These are phyloP conservation scores for Notospermus geniculatus DNA, from an alignment of 1,140 invertebrate species.

Conservation along the genomic window DNA sequence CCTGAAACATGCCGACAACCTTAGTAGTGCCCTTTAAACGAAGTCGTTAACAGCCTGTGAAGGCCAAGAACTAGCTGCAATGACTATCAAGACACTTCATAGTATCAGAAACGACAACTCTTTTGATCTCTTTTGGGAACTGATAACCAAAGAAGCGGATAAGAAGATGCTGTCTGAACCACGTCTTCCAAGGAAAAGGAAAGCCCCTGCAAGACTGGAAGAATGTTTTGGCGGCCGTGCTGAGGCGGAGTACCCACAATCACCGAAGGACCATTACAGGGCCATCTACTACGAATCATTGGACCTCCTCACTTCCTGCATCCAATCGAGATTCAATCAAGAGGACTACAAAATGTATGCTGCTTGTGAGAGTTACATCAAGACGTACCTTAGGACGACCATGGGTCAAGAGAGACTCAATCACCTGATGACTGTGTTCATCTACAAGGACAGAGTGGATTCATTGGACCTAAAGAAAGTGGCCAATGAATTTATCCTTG, in stretches of 20 bases:
- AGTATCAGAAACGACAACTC: not conserved
- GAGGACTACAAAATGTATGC: not conserved
- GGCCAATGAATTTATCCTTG: too few species aligned
- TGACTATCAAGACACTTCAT: not conserved
- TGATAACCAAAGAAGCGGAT: not conserved
- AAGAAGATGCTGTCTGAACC: not conserved
- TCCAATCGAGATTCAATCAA: not conserved
- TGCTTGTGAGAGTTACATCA: not conserved
- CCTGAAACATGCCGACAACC: not conserved
- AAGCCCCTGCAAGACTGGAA: not conserved
- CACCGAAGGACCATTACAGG: not conserved
- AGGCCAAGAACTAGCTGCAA: not conserved
- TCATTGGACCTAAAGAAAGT: too few species aligned
- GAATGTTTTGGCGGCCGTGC: not conserved
- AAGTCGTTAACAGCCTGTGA: not conserved
- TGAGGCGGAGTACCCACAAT: not conserved
- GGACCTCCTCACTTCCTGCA: not conserved
- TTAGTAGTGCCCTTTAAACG: not conserved
- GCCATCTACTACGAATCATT: not conserved
- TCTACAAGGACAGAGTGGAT: not conserved
- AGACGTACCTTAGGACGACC: not conserved
- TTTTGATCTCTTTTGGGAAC: not conserved
- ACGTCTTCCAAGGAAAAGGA: not conserved
- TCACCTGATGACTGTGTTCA: not conserved
- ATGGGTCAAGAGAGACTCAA: not conserved